Evolutionary conservation across 2,797 vertebrate species (phyloP).

Genomic region (Pitangus sulphuratus): DNA sequence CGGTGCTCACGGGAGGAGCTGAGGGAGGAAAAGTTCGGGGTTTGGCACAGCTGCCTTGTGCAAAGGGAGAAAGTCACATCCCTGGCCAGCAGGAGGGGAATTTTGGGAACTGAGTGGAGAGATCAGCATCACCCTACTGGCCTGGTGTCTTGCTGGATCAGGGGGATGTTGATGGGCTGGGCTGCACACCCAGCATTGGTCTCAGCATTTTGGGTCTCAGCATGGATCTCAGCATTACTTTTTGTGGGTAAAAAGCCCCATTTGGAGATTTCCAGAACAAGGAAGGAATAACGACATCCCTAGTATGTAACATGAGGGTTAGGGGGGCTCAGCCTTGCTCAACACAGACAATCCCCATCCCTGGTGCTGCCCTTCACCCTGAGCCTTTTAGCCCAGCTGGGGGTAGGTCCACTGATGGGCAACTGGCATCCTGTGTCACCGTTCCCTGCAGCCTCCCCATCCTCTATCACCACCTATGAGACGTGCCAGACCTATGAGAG

Average conservation of each 20-base stretch:
- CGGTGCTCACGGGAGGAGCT: background rate
- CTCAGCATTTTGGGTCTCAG: too few relatives aligned
- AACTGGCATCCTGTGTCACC: background rate
- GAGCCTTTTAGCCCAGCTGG: background rate
- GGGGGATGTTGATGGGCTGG: background rate
- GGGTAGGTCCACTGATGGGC: background rate
- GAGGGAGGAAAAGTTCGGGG: background rate
- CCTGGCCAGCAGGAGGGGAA: accelerated
- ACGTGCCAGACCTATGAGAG: slow-evolving; percentile 98
- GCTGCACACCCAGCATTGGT: background rate
- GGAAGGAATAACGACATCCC: background rate
- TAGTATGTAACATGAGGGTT: background rate
- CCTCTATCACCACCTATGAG: slow-evolving; percentile 97
- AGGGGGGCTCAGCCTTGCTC: accelerated
- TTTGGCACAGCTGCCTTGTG: background rate
- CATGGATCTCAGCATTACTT: background rate
- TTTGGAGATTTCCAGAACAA: background rate
- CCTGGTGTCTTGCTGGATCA: accelerated
- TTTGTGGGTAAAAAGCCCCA: background rate
- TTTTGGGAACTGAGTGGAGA: accelerated
- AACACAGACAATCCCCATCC: accelerated
- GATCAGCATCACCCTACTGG: accelerated
- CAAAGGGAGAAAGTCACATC: accelerated
- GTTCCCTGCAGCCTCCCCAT: slow-evolving; percentile 85
- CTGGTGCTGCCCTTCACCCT: background rate